Evolutionary conservation across 2,888 invertebrate species (phyloP).

Genomic region (Furcula furcula): DNA sequence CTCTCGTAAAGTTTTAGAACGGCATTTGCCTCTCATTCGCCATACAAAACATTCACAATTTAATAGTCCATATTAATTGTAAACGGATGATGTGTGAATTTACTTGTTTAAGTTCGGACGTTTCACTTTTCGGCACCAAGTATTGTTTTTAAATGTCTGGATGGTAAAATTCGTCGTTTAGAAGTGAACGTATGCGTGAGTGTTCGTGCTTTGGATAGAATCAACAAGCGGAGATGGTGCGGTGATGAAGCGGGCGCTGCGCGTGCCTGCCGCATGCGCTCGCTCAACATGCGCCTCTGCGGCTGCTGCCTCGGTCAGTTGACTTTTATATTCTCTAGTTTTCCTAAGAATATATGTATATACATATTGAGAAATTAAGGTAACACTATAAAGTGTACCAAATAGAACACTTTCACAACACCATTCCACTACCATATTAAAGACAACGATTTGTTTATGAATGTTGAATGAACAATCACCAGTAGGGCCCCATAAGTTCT

Average conservation of each 20-base stretch:
- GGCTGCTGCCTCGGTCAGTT: constrained; percentile 76
- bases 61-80: not conserved
- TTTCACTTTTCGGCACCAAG: constrained; percentile 13
- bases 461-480: not conserved
- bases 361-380: no score
- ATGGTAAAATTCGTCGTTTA: constrained; percentile 56
- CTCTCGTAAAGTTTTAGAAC: constrained; percentile 38
- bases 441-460: no score
- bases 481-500: not conserved
- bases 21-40: constrained; percentile 17
- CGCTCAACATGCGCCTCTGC: constrained; percentile 74
- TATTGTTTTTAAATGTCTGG: constrained; percentile 15
- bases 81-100: not conserved
- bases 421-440: no score
- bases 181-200: constrained; percentile 68
- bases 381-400: no score
- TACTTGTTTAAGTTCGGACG: not conserved
- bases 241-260: constrained; percentile 56
- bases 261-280: constrained; percentile 58
- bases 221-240: constrained; percentile 49
- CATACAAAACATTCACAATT: constrained; percentile 19
- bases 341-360: no score
- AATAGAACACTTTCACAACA: no score
- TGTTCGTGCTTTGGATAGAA: constrained; percentile 48
- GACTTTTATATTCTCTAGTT: no score